A percentile compares a stretch with the other conserved stretches of the same genome.
These are phyloP conservation scores for Polypedilum vanderplanki DNA, from an alignment of 1,140 invertebrate species.

Conservation along the genomic window DNA sequence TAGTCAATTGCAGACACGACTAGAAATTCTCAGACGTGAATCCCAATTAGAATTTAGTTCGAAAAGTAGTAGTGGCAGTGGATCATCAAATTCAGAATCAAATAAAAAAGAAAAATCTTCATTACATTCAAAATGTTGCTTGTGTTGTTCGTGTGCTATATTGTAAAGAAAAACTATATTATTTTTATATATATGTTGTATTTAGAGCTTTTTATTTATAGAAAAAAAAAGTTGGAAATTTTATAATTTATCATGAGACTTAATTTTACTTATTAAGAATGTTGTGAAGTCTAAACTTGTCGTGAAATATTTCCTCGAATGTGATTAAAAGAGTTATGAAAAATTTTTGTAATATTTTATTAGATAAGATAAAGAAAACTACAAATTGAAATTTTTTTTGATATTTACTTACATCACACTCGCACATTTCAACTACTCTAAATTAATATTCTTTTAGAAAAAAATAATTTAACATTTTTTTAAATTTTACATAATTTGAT, in stretches of 20 bases:
- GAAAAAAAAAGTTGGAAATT: neutral
- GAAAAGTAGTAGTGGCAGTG: neutral
- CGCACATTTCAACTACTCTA: too few relatives aligned
- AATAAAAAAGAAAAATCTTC: neutral
- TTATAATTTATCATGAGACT: neutral
- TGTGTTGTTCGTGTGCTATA: constrained; percentile 13
- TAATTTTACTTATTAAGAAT: neutral
- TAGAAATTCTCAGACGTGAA: constrained; percentile 38
- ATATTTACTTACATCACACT: too few relatives aligned
- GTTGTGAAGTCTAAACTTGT: neutral
- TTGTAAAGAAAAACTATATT: neutral
- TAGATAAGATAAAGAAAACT: too few relatives aligned
- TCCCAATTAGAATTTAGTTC: neutral
- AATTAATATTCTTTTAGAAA: too few relatives aligned
- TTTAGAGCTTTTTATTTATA: neutral
- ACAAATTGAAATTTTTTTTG: too few relatives aligned
- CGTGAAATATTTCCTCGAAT: neutral
- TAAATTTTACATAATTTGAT: too few relatives aligned
- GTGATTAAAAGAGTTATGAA: neutral
- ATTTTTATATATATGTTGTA: neutral
- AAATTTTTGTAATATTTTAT: too few relatives aligned
- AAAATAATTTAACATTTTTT: too few relatives aligned
- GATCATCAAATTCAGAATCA: neutral
- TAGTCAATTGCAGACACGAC: constrained; percentile 46
- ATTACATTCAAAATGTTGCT: neutral